Conservation (phyloP, 2,797 vertebrate species). For the Pogoniulus pusillus region DNA sequence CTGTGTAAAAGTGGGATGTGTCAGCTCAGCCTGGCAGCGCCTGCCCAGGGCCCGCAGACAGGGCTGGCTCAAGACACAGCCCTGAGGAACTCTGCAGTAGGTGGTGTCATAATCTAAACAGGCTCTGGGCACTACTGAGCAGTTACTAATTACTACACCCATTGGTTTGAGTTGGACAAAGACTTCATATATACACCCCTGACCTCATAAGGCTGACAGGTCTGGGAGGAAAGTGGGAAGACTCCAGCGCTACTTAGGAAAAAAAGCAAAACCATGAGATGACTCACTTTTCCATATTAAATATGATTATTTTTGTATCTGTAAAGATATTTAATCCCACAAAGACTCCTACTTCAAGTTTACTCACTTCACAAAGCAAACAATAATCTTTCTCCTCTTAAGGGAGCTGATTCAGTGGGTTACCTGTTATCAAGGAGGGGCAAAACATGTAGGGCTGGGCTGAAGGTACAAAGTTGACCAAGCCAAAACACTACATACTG, state of each 20-base stretch:
- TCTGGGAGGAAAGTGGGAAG: not conserved
- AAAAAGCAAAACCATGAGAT: slow-evolving; percentile 7
- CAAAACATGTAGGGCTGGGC: not conserved
- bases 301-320: slow-evolving; percentile 12
- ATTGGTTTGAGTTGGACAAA: not conserved
- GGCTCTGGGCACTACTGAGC: not conserved
- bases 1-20: not conserved
- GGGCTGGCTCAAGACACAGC: not conserved
- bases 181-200: not conserved
- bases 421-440: not conserved
- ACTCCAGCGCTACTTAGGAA: not conserved
- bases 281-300: slow-evolving; percentile 45
- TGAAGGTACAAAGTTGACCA: not conserved
- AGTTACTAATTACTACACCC: not conserved
- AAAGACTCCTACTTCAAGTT: not conserved
- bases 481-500: not conserved
- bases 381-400: not conserved
- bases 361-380: not conserved
- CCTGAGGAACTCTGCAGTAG: not conserved
- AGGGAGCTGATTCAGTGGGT: not conserved
- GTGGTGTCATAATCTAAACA: not conserved
- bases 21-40: not conserved
- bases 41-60: not conserved
- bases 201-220: not conserved
- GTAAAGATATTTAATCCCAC: not conserved